phyloP scores from a whole-genome alignment of 2,888 invertebrate genomes.

The Muschampia staudingeri region DNA sequence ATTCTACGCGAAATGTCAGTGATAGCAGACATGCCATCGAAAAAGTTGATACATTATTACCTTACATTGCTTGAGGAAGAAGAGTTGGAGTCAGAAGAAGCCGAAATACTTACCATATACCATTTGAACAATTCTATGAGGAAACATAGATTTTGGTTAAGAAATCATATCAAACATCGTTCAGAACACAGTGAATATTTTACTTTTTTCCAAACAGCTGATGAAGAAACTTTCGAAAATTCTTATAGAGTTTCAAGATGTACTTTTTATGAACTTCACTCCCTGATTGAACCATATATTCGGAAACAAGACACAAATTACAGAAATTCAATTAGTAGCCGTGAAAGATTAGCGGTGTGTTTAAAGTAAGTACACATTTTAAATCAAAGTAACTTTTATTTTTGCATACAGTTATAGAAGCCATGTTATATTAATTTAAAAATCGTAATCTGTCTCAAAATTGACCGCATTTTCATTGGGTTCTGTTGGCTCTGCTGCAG shows the following conservation, averaged over 20 bases:
- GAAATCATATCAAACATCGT: slow-evolving; percentile 61
- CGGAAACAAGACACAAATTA: slow-evolving; percentile 57
- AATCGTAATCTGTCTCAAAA: neutral
- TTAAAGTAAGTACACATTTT: slow-evolving; percentile 25
- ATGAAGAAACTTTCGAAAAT: slow-evolving; percentile 64
- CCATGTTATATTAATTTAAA: neutral
- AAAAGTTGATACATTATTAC: slow-evolving; percentile 7
- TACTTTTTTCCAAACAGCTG: slow-evolving; percentile 62
- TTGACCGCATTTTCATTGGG: neutral
- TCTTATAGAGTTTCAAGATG: slow-evolving; percentile 55
- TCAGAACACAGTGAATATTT: slow-evolving; percentile 59
- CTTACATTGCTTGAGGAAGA: neutral
- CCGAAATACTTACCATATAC: slow-evolving; percentile 37
- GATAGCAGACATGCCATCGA: neutral
- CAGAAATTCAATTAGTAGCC: slow-evolving; percentile 56
- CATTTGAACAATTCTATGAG: slow-evolving; percentile 35
- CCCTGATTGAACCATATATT: slow-evolving; percentile 55
- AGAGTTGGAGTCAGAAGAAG: slow-evolving; percentile 45
- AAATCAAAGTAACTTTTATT: slow-evolving; percentile 59
- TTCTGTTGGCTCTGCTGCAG: slow-evolving; percentile 18
- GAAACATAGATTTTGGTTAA: slow-evolving; percentile 58
- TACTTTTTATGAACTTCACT: slow-evolving; percentile 58
- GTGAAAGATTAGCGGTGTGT: slow-evolving; percentile 30
- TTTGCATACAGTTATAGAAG: slow-evolving; percentile 16
- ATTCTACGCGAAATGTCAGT: neutral